Conservation (phyloP, 2,888 invertebrate species). For the Drosophila paranaensis region DNA sequence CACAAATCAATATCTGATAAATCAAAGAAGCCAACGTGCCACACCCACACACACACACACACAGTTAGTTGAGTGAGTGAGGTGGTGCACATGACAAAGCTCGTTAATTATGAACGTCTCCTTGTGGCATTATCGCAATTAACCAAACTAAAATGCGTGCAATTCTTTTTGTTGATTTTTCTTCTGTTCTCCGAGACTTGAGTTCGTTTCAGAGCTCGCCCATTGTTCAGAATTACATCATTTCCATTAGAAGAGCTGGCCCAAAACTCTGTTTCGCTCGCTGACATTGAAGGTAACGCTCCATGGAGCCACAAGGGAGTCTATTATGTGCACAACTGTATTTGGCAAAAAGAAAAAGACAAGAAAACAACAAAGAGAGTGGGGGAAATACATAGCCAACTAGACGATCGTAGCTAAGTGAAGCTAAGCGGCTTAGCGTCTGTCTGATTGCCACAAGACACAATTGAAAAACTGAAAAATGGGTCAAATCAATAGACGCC, state of each 20-base stretch:
- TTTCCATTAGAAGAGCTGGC: conserved; percentile 50
- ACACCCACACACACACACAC: background rate
- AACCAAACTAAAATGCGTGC: conserved; percentile 63
- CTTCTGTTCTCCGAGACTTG: background rate
- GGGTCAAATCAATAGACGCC: conserved; percentile 64
- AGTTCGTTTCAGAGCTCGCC: conserved; percentile 14
- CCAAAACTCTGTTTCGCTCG: conserved; percentile 11
- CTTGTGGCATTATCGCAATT: conserved; percentile 48
- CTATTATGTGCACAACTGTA: conserved; percentile 53
- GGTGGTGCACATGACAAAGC: conserved; percentile 36
- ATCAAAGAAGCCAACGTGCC: conserved; percentile 22
- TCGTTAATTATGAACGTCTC: conserved; percentile 16
- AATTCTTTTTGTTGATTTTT: conserved; percentile 43
- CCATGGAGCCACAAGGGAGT: conserved; percentile 22
- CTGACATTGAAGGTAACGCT: conserved; percentile 66
- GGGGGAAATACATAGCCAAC: conserved; percentile 7
- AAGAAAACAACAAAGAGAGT: background rate
- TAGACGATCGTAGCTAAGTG: conserved; percentile 30
- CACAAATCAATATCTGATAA: conserved; percentile 35
- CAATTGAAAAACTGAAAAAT: conserved; percentile 40
- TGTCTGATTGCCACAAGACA: conserved; percentile 37
- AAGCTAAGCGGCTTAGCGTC: conserved; percentile 51
- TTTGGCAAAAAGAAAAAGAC: conserved; percentile 28
- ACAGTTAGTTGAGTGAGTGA: background rate
- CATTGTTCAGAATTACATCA: conserved; percentile 66